These are phyloP conservation scores for Tragelaphus imberbis DNA, from an alignment of 2,113 vertebrate genomes.

Conservation along the genomic window DNA sequence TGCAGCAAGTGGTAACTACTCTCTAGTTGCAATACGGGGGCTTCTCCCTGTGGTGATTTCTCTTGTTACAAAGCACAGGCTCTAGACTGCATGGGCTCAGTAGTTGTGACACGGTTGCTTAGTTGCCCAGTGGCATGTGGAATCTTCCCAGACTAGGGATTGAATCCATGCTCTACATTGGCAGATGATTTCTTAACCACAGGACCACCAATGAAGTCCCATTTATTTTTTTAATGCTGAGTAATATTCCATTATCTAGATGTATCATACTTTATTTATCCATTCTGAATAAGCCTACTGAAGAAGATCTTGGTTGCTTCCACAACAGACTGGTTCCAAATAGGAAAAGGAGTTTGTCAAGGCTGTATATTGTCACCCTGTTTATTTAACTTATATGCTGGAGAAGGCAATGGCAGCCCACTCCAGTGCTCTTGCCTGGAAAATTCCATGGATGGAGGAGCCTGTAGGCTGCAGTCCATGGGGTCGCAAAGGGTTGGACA, in stretches of 20 bases:
- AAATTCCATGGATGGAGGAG: too few species aligned
- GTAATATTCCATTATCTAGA: not conserved
- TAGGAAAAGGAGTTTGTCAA: too few species aligned
- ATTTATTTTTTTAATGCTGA: not conserved
- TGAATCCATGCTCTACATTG: not conserved
- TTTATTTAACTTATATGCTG: too few species aligned
- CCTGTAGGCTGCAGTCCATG: too few species aligned
- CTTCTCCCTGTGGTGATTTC: not conserved
- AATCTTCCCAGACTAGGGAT: not conserved
- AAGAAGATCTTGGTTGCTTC: not conserved
- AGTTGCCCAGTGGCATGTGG: not conserved
- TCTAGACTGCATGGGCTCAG: not conserved
- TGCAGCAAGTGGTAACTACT: not conserved
- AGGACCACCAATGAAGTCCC: not conserved
- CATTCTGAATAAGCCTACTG: not conserved
- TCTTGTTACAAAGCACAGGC: not conserved
- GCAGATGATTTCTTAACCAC: not conserved
- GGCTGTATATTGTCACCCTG: too few species aligned
- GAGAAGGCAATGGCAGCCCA: too few species aligned
- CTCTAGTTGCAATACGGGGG: rapidly evolving
- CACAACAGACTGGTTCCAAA: too few species aligned
- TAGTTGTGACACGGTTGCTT: not conserved
- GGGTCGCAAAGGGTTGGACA: too few species aligned
- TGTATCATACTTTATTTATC: not conserved
- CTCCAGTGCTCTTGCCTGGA: too few species aligned